Percentiles rank a stretch among this genome's conserved stretches.
These are phyloP conservation scores for Timandra comae DNA, from an alignment of 2,888 invertebrate genomes.

Conservation along the genomic window DNA sequence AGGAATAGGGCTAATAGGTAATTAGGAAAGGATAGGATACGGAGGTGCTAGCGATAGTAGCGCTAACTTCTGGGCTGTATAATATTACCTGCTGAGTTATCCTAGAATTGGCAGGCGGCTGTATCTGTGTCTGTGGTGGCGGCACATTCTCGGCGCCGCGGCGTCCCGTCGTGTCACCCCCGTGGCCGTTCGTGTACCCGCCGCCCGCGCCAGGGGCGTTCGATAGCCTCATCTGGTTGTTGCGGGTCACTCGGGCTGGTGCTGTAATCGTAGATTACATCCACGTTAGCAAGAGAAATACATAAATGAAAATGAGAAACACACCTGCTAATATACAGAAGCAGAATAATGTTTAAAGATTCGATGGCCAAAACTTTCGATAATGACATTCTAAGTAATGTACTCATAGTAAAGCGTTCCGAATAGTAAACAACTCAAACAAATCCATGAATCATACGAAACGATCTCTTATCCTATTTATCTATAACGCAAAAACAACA, in stretches of 20 bases:
- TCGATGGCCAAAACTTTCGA: too few species aligned
- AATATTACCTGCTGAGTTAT: slow-evolving; percentile 71
- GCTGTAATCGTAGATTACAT: slow-evolving; percentile 34
- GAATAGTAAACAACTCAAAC: too few species aligned
- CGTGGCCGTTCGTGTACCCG: slow-evolving; percentile 74
- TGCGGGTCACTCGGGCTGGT: slow-evolving; percentile 66
- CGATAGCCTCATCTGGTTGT: slow-evolving; percentile 73
- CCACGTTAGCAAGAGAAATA: not conserved
- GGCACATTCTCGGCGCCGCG: slow-evolving; percentile 80
- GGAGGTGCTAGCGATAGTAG: too few species aligned
- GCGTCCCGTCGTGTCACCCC: slow-evolving; percentile 76
- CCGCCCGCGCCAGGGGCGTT: slow-evolving; percentile 62
- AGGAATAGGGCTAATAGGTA: not conserved
- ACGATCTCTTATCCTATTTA: slow-evolving; percentile 31
- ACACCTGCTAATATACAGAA: too few species aligned
- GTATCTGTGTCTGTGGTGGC: slow-evolving; percentile 62
- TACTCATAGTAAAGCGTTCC: too few species aligned
- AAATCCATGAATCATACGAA: slow-evolving; percentile 44
- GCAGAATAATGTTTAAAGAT: too few species aligned
- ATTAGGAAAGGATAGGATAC: slow-evolving; percentile 4
- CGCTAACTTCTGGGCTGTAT: too few species aligned
- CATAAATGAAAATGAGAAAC: too few species aligned
- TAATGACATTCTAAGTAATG: too few species aligned
- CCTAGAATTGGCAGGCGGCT: slow-evolving; percentile 53
- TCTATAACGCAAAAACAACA: slow-evolving; percentile 22